These are phyloP conservation scores for Clinocottus analis DNA, from an alignment of 2,113 vertebrate genomes.

Conservation along the genomic window DNA sequence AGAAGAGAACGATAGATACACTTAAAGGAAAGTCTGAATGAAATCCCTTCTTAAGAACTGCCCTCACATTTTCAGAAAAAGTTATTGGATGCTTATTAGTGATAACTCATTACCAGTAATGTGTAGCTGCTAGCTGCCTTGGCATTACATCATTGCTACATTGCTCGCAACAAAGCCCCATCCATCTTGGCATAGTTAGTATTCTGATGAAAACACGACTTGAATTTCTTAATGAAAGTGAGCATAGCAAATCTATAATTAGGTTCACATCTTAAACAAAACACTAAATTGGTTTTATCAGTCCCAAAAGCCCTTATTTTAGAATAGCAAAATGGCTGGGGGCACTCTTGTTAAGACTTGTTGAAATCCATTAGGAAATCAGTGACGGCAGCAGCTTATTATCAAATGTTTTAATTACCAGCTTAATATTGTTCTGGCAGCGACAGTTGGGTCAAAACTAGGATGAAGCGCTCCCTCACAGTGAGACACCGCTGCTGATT, in stretches of 20 bases:
- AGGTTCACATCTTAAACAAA: slow-evolving; percentile 46
- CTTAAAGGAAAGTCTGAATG: slow-evolving; percentile 41
- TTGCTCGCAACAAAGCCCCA: slow-evolving; percentile 28
- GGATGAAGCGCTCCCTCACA: slow-evolving; percentile 31
- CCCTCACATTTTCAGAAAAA: slow-evolving; percentile 27
- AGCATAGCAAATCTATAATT: slow-evolving; percentile 50
- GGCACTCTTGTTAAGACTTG: slow-evolving; percentile 57
- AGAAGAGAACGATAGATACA: slow-evolving; percentile 30
- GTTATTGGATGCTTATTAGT: slow-evolving; percentile 56
- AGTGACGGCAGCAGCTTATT: slow-evolving; percentile 53
- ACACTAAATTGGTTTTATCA: slow-evolving; percentile 39
- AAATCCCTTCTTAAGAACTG: slow-evolving; percentile 47
- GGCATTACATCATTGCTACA: slow-evolving; percentile 35
- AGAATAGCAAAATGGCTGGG: slow-evolving; percentile 28
- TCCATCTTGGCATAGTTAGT: slow-evolving; percentile 18
- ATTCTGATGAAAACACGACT: slow-evolving; percentile 24
- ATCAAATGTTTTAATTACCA: slow-evolving; percentile 74
- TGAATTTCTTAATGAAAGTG: slow-evolving; percentile 39
- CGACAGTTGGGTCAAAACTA: slow-evolving; percentile 48
- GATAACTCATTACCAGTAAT: slow-evolving; percentile 61
- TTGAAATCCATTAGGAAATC: slow-evolving; percentile 70
- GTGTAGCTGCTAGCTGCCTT: slow-evolving; percentile 49
- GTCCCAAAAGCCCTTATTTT: slow-evolving; percentile 38
- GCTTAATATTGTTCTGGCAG: slow-evolving; percentile 59
- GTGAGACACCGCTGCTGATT: slow-evolving; percentile 53